Base-by-base conservation (phyloP, 2,888 invertebrate species). In the Rhimphoctona megacephalus region DNA sequence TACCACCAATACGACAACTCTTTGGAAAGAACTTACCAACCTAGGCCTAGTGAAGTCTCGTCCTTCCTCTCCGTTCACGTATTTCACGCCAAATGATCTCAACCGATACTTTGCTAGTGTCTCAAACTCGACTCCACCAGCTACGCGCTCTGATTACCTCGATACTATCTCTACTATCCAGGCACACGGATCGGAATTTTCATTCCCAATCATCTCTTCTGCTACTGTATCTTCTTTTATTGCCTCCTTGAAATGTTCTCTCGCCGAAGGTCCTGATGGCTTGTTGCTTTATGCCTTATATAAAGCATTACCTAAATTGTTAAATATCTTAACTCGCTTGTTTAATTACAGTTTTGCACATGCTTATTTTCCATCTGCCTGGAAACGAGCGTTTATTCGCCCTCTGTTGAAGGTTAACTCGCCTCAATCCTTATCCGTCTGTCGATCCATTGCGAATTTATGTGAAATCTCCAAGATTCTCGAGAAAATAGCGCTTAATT, bases 401-500 rank as follows among this genome's bases (percentile, higher is more conserved):
- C 70, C 70, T 7, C 5, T 70, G 0, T n/a, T 43, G 1, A 72
- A 72, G 22, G 22, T 54, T 5, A 36, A 52, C 8, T 17, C 22
- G 17, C 72, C 72, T n/a, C 19, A 14, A 7, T 52, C 33, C 0
- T 30, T n/a, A n/a, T 72, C 52, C 3, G 72, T 54, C n/a, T 52
- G 33, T 2, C 5, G 52, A n/a, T 33, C 72, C 3, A 72, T 72
- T 11, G 52, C 72, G 0, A 72, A 72, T n/a, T 2, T 72, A 19
- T 72, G 52, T n/a, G 72, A 52, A 25, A 2, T 72, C 4, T 30
- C 72, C 1, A 72, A 72, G n/a, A 36, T 72, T 1, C 33, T 72
- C 5, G 72, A 72, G 19, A 72, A 54, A 33, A 17, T 72, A 6
- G n/a, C 33, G n/a, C 52, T 5, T 43, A 39, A 30, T 43, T 64